phyloP scores from a whole-genome alignment of 2,797 vertebrate genomes.

The Hypotaenidia okinawae region DNA sequence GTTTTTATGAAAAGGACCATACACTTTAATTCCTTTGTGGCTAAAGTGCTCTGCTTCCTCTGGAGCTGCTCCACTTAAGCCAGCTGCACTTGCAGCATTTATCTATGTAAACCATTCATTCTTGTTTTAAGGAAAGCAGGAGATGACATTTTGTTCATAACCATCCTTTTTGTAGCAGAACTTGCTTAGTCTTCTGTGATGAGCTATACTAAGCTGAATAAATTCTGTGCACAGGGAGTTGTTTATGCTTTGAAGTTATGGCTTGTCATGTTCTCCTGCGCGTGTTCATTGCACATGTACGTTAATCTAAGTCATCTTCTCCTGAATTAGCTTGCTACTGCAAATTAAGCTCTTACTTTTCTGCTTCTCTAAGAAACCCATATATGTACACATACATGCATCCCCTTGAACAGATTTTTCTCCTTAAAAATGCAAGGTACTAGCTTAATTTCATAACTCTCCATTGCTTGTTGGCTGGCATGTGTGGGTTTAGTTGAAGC shows the following conservation, averaged over 20 bases:
- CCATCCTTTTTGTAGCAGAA: not conserved
- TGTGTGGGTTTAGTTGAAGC: not conserved
- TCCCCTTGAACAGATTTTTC: not conserved
- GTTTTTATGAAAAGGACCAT: not conserved
- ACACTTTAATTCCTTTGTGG: not conserved
- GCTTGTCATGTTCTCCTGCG: not conserved
- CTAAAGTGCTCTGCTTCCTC: constrained; percentile 15
- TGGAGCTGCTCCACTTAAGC: constrained; percentile 33
- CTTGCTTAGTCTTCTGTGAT: not conserved
- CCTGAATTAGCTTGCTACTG: constrained; percentile 3
- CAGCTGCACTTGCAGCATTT: constrained; percentile 42
- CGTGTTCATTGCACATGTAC: too few relatives aligned
- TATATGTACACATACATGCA: not conserved
- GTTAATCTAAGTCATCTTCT: not conserved
- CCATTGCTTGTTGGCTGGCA: not conserved
- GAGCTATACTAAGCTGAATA: not conserved
- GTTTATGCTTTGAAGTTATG: not conserved
- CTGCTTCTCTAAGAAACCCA: not conserved
- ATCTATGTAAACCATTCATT: constrained; percentile 15
- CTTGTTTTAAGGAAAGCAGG: not conserved
- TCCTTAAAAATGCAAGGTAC: not conserved
- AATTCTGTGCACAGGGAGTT: not conserved
- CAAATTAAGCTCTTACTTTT: not conserved
- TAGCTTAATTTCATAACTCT: not conserved
- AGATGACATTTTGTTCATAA: not conserved